Base-by-base conservation (phyloP, 2,113 vertebrate genomes). In the Coptodon rendalli region DNA sequence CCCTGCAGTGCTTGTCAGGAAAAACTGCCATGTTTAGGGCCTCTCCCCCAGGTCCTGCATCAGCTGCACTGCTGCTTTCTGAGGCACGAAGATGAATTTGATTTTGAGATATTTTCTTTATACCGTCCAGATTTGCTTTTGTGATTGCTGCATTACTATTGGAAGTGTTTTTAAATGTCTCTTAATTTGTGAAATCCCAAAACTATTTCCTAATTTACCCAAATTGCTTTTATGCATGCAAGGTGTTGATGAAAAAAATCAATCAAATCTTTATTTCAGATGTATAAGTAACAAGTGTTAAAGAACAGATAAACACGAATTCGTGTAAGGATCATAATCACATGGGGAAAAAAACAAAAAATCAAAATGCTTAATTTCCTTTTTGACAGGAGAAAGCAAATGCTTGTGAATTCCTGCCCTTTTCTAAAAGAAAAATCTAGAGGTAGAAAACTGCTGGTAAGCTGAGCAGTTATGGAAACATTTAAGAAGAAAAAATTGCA, bases 1-100 rank as follows among this genome's bases (percentile, higher is more conserved):
- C 90, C 88, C 86, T 27, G 66, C 86, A 84, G 91, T 53, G 88
- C 95, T 93, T 94, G 97, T 97, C 96, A 96, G 11, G 90, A 96
- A 96, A 92, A 97, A 94, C 95, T 91, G 95, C 95, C 93, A 91
- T 97, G 96, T 95, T 93, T 92, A 95, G 90, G 94, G 92, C 93
- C 91, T 86, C 95, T 97, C 97, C 88, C 89, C 10, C 81, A 93
- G 96, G 93, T 24, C 78, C 89, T 6, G 24, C 83, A 76, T 24
- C 56, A 80, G 82, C 81, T 80, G 66, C 86, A 53, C 87, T 86
- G 86, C 87, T 27, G 92, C 76, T 84, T 89, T 84, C 38, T 53
- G 53, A 83, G 85, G 19, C 78, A 17, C n/a, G 6, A 89, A 82
- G 14, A 85, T 61, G 81, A 87, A 86, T 94, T 94, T 94, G 93